Evolutionary conservation across 2,797 vertebrate species (phyloP).

Genomic region (Crocidura indochinensis): DNA sequence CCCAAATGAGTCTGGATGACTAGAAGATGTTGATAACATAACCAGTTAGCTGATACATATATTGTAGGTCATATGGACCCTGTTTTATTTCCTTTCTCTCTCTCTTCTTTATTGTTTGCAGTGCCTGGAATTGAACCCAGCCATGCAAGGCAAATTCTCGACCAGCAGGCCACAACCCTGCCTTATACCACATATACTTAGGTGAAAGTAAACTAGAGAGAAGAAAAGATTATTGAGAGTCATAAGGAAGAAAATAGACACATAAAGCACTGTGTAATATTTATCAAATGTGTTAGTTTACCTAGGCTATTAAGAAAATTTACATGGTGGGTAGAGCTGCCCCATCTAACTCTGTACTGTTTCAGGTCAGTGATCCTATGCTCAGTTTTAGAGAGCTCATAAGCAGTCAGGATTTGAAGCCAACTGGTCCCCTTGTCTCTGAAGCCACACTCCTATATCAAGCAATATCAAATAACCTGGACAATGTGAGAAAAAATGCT

Average conservation of each 20-base stretch:
- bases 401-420: not conserved
- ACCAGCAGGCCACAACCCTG: not conserved
- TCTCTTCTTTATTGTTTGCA: no score
- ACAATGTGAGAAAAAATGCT: not conserved
- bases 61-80: not conserved
- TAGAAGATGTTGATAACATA: not conserved
- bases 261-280: not conserved
- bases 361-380: not conserved
- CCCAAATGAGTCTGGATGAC: not conserved
- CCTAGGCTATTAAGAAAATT: not conserved
- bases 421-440: not conserved
- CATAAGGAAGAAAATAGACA: not conserved
- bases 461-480: not conserved
- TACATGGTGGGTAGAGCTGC: not conserved
- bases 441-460: not conserved
- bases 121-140: no score
- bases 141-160: no score
- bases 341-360: not conserved
- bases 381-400: not conserved
- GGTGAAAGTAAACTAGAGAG: not conserved
- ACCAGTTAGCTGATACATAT: not conserved
- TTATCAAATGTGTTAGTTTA: not conserved
- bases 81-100: not conserved
- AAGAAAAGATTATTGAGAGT: not conserved
- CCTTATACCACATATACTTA: not conserved